These are phyloP conservation scores for Pachyramphus minor DNA, from an alignment of 2,113 vertebrate species.

Conservation along the genomic window DNA sequence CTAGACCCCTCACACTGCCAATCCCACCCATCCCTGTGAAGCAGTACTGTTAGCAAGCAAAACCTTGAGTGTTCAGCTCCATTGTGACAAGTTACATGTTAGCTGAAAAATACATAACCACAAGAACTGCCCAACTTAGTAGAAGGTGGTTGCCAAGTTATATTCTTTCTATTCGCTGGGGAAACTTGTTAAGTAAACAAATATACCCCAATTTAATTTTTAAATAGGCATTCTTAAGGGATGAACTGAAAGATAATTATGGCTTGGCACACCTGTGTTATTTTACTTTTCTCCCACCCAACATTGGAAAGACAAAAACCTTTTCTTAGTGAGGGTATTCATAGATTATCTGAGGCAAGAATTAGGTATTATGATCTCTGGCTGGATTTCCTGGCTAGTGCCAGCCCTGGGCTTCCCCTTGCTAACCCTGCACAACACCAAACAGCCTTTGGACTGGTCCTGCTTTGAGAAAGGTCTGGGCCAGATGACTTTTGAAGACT, in stretches of 20 bases:
- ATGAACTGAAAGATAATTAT: background rate
- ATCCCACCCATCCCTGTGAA: background rate
- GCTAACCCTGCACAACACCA: background rate
- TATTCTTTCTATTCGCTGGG: background rate
- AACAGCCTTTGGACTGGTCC: background rate
- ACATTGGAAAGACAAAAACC: background rate
- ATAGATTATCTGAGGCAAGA: background rate
- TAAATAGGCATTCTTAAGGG: background rate
- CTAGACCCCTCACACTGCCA: background rate
- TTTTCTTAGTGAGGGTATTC: background rate
- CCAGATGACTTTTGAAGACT: background rate
- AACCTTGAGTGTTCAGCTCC: background rate
- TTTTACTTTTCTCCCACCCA: conserved; percentile 6
- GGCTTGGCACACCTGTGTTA: background rate
- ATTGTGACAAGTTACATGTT: background rate
- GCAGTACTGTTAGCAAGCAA: background rate
- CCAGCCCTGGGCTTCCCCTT: background rate
- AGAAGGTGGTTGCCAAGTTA: background rate
- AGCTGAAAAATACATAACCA: background rate
- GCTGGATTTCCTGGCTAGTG: background rate
- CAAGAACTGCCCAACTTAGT: background rate
- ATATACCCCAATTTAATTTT: background rate
- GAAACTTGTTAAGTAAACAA: conserved; percentile 1
- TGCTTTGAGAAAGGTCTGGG: background rate
- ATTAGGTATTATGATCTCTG: background rate